Evolutionary conservation across 2,113 vertebrate genomes (phyloP).

Genomic region (Shinisaurus crocodilurus): DNA sequence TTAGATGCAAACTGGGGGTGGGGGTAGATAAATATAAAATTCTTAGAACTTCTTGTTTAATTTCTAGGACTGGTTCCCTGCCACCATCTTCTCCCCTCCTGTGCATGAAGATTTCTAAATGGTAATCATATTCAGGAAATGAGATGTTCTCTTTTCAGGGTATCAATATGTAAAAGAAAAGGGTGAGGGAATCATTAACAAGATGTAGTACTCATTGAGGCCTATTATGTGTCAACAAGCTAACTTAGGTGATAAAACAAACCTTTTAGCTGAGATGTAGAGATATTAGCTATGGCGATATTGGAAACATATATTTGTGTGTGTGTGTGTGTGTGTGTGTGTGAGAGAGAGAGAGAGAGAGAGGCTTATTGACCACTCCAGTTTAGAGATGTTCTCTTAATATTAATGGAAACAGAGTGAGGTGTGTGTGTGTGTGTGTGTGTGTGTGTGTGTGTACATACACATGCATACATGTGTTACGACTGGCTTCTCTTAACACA

Average conservation of each 20-base stretch:
- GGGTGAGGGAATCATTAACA: conserved; percentile 74
- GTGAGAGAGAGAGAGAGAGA: neutral
- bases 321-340: neutral
- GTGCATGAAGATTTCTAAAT: conserved; percentile 82
- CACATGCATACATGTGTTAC: conserved; percentile 31
- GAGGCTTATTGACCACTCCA: neutral
- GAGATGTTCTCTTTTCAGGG: conserved; percentile 79
- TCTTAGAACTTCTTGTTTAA: conserved; percentile 91
- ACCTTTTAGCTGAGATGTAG: conserved; percentile 62
- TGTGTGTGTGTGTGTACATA: no score
- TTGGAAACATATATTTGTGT: conserved; percentile 2
- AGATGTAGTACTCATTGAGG: conserved; percentile 70
- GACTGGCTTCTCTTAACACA: conserved; percentile 40
- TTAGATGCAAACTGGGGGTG: conserved; percentile 83
- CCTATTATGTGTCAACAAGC: conserved; percentile 76
- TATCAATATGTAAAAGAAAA: conserved; percentile 79
- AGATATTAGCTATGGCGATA: conserved; percentile 47
- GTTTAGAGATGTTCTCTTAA: neutral
- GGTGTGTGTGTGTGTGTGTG: neutral
- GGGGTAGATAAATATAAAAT: conserved; percentile 84
- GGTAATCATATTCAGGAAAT: conserved; percentile 79
- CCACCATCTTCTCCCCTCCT: conserved; percentile 43
- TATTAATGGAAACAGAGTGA: neutral
- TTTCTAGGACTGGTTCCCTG: conserved; percentile 80
- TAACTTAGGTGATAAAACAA: conserved; percentile 69